Conservation (phyloP, 2,113 vertebrate species). For the Brachyhypopomus gauderio region DNA sequence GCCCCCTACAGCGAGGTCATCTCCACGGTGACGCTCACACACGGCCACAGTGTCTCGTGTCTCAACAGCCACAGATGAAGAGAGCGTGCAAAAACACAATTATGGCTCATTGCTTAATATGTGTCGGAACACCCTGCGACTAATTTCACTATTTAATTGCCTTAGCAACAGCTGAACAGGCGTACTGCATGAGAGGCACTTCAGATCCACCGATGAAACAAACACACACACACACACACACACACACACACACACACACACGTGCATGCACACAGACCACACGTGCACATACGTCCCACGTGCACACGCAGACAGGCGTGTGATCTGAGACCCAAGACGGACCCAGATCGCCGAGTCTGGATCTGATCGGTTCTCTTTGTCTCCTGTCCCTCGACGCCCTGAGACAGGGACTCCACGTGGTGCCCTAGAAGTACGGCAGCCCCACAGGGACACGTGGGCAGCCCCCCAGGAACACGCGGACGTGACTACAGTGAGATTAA, state of each 20-base stretch:
- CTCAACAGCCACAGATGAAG: neutral
- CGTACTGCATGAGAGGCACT: slow-evolving; percentile 26
- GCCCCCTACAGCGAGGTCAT: too few species aligned
- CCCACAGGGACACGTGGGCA: too few species aligned
- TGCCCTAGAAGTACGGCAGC: too few species aligned
- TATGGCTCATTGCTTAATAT: slow-evolving; percentile 27
- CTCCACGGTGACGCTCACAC: too few species aligned
- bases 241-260: neutral
- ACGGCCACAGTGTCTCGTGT: too few species aligned
- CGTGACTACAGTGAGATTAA: slow-evolving; percentile 52
- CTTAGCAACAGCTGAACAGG: slow-evolving; percentile 3
- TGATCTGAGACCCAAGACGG: too few species aligned
- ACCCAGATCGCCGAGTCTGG: slow-evolving; percentile 48
- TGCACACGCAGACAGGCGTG: neutral
- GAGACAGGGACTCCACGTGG: slow-evolving; percentile 34
- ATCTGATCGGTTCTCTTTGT: slow-evolving; percentile 50
- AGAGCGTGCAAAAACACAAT: slow-evolving; percentile 25
- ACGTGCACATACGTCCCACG: neutral
- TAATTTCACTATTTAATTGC: slow-evolving; percentile 39
- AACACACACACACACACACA: slow-evolving; percentile 18
- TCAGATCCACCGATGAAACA: slow-evolving; percentile 32
- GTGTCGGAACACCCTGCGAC: slow-evolving; percentile 12
- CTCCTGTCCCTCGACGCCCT: slow-evolving; percentile 55
- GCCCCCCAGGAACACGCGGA: slow-evolving; percentile 26
- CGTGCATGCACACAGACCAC: neutral